These are phyloP conservation scores for Stictocephala bisonia DNA, from an alignment of 2,888 invertebrate species.

Conservation along the genomic window DNA sequence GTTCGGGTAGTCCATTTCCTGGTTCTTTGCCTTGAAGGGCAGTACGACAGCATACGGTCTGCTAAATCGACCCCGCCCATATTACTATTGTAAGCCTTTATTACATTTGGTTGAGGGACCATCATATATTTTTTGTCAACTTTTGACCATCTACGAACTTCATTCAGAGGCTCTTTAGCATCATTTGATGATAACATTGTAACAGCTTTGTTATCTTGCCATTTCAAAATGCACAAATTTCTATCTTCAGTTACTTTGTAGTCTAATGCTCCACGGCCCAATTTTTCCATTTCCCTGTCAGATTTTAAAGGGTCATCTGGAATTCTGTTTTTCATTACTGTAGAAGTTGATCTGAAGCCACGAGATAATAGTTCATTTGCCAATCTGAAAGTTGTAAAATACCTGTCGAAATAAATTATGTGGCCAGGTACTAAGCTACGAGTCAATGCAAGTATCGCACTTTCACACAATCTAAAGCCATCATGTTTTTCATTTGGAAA, in stretches of 20 bases:
- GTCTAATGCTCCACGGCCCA: background rate
- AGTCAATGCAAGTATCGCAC: background rate
- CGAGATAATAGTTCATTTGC: slow-evolving; percentile 1
- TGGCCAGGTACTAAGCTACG: slow-evolving; percentile 9
- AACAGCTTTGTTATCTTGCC: slow-evolving; percentile 31
- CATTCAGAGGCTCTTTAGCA: background rate
- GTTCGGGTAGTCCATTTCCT: slow-evolving; percentile 16
- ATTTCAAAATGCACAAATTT: background rate
- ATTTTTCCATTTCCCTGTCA: slow-evolving; percentile 15
- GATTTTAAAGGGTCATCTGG: background rate
- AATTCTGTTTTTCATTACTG: background rate
- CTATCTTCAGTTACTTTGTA: background rate
- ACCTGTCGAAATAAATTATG: slow-evolving; percentile 3
- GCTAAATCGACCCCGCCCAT: slow-evolving; percentile 5
- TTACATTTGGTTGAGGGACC: background rate
- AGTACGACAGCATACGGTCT: background rate
- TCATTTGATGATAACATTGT: slow-evolving; percentile 6
- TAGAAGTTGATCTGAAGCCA: slow-evolving; percentile 8
- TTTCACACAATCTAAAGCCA: background rate
- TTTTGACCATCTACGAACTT: slow-evolving; percentile 12
- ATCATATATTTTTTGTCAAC: background rate
- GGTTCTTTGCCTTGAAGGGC: slow-evolving; percentile 5
- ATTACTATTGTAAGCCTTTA: background rate
- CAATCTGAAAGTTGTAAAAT: slow-evolving; percentile 1
- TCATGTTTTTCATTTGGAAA: slow-evolving; percentile 6